Percentiles rank a stretch among this genome's conserved stretches.
These are phyloP conservation scores for Indicator maculatus DNA, from an alignment of 2,113 vertebrate genomes.

Conservation along the genomic window DNA sequence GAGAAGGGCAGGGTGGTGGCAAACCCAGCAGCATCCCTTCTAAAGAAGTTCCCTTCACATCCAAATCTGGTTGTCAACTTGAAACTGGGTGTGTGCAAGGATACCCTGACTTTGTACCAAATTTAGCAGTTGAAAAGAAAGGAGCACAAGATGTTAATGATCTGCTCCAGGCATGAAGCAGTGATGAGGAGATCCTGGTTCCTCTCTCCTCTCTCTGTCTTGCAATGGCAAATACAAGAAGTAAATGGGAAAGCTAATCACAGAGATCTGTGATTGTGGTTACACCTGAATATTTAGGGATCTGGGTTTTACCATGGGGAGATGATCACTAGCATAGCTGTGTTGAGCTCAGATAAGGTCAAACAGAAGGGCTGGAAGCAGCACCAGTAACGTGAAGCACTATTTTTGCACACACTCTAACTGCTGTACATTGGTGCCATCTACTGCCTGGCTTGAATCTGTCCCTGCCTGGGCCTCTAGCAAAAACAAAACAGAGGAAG, in stretches of 20 bases:
- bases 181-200: not conserved
- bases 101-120: not conserved
- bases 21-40: not conserved
- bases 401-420: not conserved
- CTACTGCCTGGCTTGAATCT: constrained; percentile 35
- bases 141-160: not conserved
- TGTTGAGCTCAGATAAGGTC: not conserved
- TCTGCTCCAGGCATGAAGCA: not conserved
- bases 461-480: not conserved
- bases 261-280: not conserved
- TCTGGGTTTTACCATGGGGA: not conserved
- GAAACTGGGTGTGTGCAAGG: not conserved
- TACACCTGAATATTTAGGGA: not conserved
- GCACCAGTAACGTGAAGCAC: not conserved
- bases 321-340: not conserved
- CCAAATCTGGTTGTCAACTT: not conserved
- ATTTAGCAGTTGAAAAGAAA: not conserved
- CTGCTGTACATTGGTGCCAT: constrained; percentile 58
- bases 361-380: not conserved
- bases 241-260: not conserved
- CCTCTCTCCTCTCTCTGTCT: not conserved
- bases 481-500: not conserved
- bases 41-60: not conserved
- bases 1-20: not conserved
- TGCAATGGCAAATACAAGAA: not conserved